These are phyloP conservation scores for Brachionus koreanus DNA, from an alignment of 1,140 invertebrate species.

Conservation along the genomic window DNA sequence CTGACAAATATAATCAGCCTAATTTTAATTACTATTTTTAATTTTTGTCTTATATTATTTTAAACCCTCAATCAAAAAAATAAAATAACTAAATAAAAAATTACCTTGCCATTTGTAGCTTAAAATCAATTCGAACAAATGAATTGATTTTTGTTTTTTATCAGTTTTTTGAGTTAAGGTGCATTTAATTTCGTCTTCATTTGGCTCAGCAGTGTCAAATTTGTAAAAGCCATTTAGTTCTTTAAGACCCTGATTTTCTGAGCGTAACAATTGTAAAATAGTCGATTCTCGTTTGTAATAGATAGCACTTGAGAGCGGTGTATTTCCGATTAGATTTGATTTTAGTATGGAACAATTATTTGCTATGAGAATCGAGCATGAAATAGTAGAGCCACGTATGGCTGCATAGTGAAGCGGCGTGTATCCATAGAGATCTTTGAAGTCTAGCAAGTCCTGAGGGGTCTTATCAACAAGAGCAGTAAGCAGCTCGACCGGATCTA, in stretches of 20 bases:
- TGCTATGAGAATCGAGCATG: conserved; percentile 55
- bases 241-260: background rate
- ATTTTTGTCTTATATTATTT: too few relatives aligned
- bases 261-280: conserved; percentile 1
- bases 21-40: too few relatives aligned
- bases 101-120: background rate
- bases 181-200: background rate
- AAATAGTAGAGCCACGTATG: conserved; percentile 60
- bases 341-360: background rate
- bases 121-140: conserved; percentile 8
- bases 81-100: too few relatives aligned
- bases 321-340: background rate
- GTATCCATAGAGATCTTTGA: conserved; percentile 53
- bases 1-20: too few relatives aligned
- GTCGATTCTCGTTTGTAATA: conserved; percentile 13
- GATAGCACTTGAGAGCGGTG: conserved; percentile 22
- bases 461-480: conserved; percentile 54
- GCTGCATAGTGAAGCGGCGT: conserved; percentile 61
- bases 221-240: background rate
- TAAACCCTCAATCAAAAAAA: too few relatives aligned
- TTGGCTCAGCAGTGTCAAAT: background rate
- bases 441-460: conserved; percentile 52
- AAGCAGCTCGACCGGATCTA: conserved; percentile 61
- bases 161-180: background rate
- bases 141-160: background rate